Conservation (phyloP, 2,113 vertebrate genomes). For the Malaclemys terrapin region DNA sequence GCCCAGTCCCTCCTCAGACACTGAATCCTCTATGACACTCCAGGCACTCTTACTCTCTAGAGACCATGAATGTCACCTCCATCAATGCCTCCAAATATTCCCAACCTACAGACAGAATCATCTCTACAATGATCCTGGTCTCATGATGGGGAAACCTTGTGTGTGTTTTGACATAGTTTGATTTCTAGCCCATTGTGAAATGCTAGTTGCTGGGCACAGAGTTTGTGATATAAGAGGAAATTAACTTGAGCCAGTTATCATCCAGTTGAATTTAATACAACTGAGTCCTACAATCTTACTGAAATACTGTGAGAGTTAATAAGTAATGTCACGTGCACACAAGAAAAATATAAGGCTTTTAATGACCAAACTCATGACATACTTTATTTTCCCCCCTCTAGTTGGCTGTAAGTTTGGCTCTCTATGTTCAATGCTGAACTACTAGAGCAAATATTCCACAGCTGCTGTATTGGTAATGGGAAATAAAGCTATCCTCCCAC, state of each 20-base stretch:
- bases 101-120: neutral
- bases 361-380: neutral
- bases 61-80: neutral
- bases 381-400: neutral
- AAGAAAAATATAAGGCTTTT: neutral
- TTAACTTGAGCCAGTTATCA: neutral
- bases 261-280: neutral
- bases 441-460: constrained; percentile 9
- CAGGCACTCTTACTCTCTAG: neutral
- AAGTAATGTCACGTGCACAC: neutral
- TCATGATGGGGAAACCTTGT: neutral
- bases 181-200: neutral
- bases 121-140: neutral
- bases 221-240: neutral
- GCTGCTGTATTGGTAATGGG: neutral
- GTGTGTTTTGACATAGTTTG: neutral
- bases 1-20: neutral
- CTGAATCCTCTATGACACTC: neutral
- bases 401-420: neutral
- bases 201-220: neutral
- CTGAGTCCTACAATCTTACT: neutral
- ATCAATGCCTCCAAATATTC: neutral
- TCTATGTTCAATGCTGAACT: neutral
- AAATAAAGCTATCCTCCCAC: neutral
- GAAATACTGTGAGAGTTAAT: neutral